Evolutionary conservation across 2,797 vertebrate species (phyloP).

Genomic region (Lepilemur ruficaudatus): DNA sequence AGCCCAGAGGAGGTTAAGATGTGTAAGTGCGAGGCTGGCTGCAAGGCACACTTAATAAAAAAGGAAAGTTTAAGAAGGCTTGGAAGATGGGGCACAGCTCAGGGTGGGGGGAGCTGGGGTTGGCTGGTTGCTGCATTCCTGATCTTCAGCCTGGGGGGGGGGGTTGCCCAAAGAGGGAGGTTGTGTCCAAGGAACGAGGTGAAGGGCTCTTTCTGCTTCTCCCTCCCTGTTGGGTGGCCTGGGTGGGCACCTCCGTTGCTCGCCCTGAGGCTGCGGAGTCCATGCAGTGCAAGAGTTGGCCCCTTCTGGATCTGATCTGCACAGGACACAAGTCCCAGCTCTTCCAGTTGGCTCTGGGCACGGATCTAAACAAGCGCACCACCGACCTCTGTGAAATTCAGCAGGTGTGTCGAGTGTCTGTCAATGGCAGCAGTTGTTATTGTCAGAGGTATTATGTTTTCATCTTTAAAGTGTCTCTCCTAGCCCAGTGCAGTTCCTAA

Average conservation of each 20-base stretch:
- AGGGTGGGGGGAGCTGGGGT: fast-evolving
- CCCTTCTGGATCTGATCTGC: neutral
- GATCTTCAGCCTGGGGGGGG: too few species aligned
- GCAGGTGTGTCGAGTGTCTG: neutral
- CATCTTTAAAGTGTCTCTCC: neutral
- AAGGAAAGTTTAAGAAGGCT: neutral
- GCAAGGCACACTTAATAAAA: conserved; percentile 52
- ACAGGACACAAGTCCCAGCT: neutral
- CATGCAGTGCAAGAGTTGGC: too few species aligned
- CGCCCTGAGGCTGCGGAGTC: neutral
- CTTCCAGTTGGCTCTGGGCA: neutral
- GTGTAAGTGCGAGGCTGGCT: conserved; percentile 45
- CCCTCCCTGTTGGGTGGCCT: neutral
- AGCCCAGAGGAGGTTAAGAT: conserved; percentile 56
- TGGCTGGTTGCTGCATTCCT: neutral
- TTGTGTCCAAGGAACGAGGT: neutral
- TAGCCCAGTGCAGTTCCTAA: neutral
- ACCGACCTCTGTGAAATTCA: neutral
- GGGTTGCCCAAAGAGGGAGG: neutral
- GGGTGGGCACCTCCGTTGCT: neutral
- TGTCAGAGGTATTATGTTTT: neutral
- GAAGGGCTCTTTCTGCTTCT: neutral
- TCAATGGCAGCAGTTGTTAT: neutral
- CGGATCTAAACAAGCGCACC: fast-evolving
- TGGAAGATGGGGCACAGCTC: fast-evolving